Conservation (phyloP, 1,140 invertebrate species). For the Chelonus insularis region DNA sequence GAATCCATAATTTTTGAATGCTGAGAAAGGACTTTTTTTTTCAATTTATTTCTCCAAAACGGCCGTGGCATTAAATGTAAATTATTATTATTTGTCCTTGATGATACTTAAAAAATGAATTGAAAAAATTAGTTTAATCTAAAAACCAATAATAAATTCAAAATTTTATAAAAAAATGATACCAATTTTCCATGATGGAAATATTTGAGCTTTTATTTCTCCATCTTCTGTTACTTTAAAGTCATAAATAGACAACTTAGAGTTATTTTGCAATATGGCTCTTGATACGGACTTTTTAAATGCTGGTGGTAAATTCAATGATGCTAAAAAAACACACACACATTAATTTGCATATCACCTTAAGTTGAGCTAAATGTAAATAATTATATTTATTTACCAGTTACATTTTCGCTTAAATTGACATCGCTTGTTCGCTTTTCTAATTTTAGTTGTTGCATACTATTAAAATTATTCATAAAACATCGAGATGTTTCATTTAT, state of each 20-base stretch:
- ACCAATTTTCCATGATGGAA: slow-evolving; percentile 52
- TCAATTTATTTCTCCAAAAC: too few species aligned
- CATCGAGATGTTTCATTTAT: too few species aligned
- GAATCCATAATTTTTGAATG: too few species aligned
- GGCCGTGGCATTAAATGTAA: slow-evolving; percentile 39
- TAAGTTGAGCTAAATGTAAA: too few species aligned
- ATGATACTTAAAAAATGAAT: slow-evolving; percentile 35
- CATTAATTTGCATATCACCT: too few species aligned
- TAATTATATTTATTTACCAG: too few species aligned
- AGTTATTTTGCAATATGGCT: slow-evolving; percentile 47
- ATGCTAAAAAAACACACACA: too few species aligned
- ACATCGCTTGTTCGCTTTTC: too few species aligned
- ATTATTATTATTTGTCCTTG: slow-evolving; percentile 33
- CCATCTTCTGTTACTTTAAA: slow-evolving; percentile 36
- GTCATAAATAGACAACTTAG: slow-evolving; percentile 44
- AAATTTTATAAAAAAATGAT: slow-evolving; percentile 14
- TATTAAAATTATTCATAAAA: too few species aligned
- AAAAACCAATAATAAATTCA: not conserved
- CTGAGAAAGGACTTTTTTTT: too few species aligned
- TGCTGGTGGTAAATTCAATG: slow-evolving; percentile 52
- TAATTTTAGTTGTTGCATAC: too few species aligned
- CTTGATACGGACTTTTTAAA: slow-evolving; percentile 51
- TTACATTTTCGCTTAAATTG: too few species aligned
- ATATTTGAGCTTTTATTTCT: slow-evolving; percentile 40
- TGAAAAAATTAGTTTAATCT: slow-evolving; percentile 19